Evolutionary conservation across 2,888 invertebrate species (phyloP).

Genomic region (Hirtodrosophila cameraria): DNA sequence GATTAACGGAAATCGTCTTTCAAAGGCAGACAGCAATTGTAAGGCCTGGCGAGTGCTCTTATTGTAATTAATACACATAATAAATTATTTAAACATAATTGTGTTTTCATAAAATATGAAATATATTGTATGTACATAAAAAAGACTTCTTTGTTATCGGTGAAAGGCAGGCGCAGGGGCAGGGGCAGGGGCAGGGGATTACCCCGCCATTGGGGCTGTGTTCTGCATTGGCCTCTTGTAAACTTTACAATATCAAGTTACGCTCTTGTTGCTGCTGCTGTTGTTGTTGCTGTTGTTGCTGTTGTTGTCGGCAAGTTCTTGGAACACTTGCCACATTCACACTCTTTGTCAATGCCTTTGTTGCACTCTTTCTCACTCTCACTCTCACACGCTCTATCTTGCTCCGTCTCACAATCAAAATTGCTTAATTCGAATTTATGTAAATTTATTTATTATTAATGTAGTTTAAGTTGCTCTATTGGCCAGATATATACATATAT

Average conservation of each 20-base stretch:
- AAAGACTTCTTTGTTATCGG: slow-evolving; percentile 46
- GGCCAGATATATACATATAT: slow-evolving; percentile 15
- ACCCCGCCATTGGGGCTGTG: neutral
- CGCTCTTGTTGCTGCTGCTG: slow-evolving; percentile 39
- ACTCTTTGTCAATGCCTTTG: slow-evolving; percentile 53
- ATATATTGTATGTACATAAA: slow-evolving; percentile 26
- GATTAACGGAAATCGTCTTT: slow-evolving; percentile 33
- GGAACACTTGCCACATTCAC: slow-evolving; percentile 62
- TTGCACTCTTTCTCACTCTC: slow-evolving; percentile 24
- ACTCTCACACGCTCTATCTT: slow-evolving; percentile 9
- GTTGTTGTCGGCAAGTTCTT: slow-evolving; percentile 49
- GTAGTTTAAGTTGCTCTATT: slow-evolving; percentile 28
- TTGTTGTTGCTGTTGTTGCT: slow-evolving; percentile 1
- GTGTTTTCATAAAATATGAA: slow-evolving; percentile 41
- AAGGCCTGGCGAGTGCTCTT: neutral
- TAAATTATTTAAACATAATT: slow-evolving; percentile 71
- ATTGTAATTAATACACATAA: slow-evolving; percentile 71
- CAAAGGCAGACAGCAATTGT: slow-evolving; percentile 13
- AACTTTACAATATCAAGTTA: slow-evolving; percentile 73
- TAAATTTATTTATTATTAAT: slow-evolving; percentile 14
- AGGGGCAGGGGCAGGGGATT: neutral
- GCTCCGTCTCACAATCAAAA: slow-evolving; percentile 15
- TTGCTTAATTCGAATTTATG: slow-evolving; percentile 48
- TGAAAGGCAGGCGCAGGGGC: neutral
- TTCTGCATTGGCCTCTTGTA: slow-evolving; percentile 64